These are phyloP conservation scores for Corydoras sp. DNA, from an alignment of 2,113 vertebrate species.

Conservation along the genomic window DNA sequence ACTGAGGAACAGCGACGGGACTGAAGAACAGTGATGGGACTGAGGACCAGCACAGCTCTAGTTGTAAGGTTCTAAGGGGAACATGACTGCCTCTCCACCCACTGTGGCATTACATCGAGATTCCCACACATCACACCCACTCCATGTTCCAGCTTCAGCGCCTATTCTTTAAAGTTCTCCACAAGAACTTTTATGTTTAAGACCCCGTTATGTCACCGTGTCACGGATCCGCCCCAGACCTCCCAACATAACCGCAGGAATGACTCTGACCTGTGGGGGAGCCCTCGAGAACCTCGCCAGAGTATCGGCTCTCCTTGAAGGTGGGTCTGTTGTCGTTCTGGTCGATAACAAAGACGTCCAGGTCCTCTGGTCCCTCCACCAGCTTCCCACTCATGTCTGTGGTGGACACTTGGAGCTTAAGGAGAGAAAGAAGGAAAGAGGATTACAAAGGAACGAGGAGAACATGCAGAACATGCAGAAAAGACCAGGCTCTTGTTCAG, in stretches of 20 bases:
- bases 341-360: constrained; percentile 83
- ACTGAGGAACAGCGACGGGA: too few relatives aligned
- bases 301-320: constrained; percentile 84
- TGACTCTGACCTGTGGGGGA: constrained; percentile 80
- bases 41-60: too few relatives aligned
- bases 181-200: too few relatives aligned
- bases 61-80: too few relatives aligned
- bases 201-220: too few relatives aligned
- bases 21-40: too few relatives aligned
- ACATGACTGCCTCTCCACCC: too few relatives aligned
- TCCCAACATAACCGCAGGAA: not conserved
- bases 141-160: too few relatives aligned
- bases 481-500: too few relatives aligned
- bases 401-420: constrained; percentile 85
- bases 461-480: not conserved
- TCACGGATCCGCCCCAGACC: too few relatives aligned
- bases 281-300: constrained; percentile 88
- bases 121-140: too few relatives aligned
- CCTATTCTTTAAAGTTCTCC: not conserved
- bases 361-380: constrained; percentile 74
- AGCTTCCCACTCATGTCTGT: constrained; percentile 74
- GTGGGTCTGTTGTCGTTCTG: constrained; percentile 95
- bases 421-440: constrained; percentile 16
- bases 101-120: too few relatives aligned
- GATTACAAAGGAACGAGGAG: constrained; percentile 21